Evolutionary conservation across 2,797 vertebrate genomes (phyloP).

Genomic region (Hyperoplus lanceolatus): DNA sequence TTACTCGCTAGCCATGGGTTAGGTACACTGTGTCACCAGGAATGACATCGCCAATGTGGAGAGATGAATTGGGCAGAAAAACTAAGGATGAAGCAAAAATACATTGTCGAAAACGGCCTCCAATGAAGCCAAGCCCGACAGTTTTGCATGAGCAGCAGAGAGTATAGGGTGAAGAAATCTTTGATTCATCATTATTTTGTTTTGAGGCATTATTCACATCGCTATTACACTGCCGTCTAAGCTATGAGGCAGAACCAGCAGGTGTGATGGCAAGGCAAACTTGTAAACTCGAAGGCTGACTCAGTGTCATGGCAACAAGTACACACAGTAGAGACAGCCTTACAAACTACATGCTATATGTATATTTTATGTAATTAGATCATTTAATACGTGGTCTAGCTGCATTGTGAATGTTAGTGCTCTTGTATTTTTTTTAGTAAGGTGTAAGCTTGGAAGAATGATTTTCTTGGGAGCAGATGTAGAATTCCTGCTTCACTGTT

Average conservation of each 20-base stretch:
- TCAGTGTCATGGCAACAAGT: conserved; percentile 28
- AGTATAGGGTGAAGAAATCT: not conserved
- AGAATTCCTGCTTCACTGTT: not conserved
- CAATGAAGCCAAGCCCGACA: not conserved
- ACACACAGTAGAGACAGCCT: not conserved
- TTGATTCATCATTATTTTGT: not conserved
- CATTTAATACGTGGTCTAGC: not conserved
- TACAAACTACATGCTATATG: not conserved
- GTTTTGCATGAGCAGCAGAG: not conserved
- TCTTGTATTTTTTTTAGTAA: not conserved
- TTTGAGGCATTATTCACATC: conserved; percentile 5
- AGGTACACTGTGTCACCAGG: conserved; percentile 10
- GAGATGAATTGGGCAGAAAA: conserved; percentile 28
- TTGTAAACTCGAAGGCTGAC: not conserved
- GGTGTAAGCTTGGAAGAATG: not conserved
- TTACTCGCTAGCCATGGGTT: not conserved
- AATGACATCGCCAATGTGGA: conserved; percentile 16
- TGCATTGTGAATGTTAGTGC: not conserved
- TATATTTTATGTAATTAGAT: not conserved
- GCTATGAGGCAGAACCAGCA: conserved; percentile 13
- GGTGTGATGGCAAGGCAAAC: not conserved
- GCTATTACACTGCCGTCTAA: not conserved
- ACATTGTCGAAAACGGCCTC: not conserved
- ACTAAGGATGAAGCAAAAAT: conserved; percentile 11
- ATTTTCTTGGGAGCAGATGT: not conserved